Base-by-base conservation (phyloP, 2,113 vertebrate species). In the Carassius carassius region DNA sequence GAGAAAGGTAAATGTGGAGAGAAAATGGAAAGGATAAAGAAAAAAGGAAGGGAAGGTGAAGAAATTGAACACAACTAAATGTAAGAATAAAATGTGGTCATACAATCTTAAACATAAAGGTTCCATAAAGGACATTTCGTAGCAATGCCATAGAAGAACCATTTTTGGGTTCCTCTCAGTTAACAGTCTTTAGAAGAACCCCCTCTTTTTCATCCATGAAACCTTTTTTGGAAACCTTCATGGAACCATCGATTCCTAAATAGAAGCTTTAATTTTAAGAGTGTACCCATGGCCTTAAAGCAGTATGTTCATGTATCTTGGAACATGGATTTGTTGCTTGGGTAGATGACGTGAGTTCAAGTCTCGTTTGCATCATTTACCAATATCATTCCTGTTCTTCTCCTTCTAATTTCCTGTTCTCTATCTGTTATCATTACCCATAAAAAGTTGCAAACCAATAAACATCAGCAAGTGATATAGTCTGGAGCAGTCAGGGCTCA, bases 391-490 rank as follows among this genome's bases (percentile, higher is more conserved):
- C 74, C 16, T 9, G 9, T 49, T 25, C 44, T 51, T 75, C 23
- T n/a, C 37, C 37, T 32, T 1, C 17, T 25, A 32, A 76, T 79
- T 62, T 63, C 58, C 35, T 63, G 78, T 79, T 47, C 58, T 10
- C 47, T 29, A 4, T 65, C 56, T 4, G 8, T 79, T 78, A 60
- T 78, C 14, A 44, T 29, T 62, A 4, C n/a, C 56, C 13, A 29
- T 54, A n/a, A 69, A 29, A 51, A 19, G 25, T 69, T 81, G 19
- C 47, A 35, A 81, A 35, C 44, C 25, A 67, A 67, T 80, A 69
- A 81, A 69, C 19, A n/a, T 54, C 37, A 80, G 35, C 35, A 29
- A 58, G 19, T 35, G 14, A 23, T 54, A 47, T 11, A 78, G 19
- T 58, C 35, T 70, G 7, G 56, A 74, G 44, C 21, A 29, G 14